A percentile compares a stretch with the other conserved stretches of the same genome.
Evolutionary conservation across 2,888 invertebrate genomes (phyloP).

Genomic region (Sphecodes monilicornis): DNA sequence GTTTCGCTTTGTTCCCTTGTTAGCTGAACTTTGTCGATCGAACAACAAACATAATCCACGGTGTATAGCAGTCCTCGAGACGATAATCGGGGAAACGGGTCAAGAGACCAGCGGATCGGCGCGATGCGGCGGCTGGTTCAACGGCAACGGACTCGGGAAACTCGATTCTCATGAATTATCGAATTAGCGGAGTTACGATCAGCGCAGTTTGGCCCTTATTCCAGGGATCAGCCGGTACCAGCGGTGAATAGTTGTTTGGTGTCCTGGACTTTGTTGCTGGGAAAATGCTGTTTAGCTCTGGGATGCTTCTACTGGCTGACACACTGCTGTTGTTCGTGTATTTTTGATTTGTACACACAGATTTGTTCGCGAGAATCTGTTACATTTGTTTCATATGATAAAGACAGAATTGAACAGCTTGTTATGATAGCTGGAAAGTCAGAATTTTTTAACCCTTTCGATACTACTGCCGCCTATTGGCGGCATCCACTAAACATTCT

Average conservation of each 20-base stretch:
- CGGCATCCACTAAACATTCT: too few relatives aligned
- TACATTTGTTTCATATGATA: too few relatives aligned
- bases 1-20: not conserved
- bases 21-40: not conserved
- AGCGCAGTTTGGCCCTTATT: not conserved
- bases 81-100: slow-evolving; percentile 14
- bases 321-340: not conserved
- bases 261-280: not conserved
- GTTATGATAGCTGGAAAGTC: too few relatives aligned
- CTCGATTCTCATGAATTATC: slow-evolving; percentile 20
- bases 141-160: slow-evolving; percentile 14
- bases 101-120: not conserved
- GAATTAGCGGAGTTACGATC: not conserved
- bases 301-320: not conserved
- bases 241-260: not conserved
- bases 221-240: not conserved
- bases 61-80: slow-evolving; percentile 8
- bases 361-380: too few relatives aligned
- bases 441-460: too few relatives aligned
- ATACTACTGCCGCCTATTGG: too few relatives aligned
- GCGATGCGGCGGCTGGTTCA: not conserved
- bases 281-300: not conserved
- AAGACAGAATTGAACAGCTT: too few relatives aligned
- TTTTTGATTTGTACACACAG: too few relatives aligned
- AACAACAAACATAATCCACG: not conserved